Evolutionary conservation across 2,113 vertebrate genomes (phyloP), one percentile per base, ranked within the genome.

Genomic region (Pelvicachromis taeniatus): DNA sequence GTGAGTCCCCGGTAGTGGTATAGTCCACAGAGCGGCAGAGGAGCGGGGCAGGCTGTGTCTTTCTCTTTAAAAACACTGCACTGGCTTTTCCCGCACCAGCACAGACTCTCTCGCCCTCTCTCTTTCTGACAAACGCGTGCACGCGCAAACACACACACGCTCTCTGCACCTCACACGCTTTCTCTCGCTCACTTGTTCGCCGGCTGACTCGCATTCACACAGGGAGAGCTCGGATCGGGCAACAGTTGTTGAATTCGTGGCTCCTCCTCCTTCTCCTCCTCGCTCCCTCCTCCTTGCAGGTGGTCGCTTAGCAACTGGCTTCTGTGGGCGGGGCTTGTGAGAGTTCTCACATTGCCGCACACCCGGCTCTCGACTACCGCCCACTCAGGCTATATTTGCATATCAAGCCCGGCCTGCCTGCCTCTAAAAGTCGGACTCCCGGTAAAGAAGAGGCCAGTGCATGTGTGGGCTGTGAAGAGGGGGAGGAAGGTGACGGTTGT

Each of bases 181-280:
- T 70, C 21, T 86, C 79, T 79, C 70, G 50, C 45, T 50, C 45
- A 21, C 88, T 86, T 85, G 78, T 68, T 88, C 80, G 48, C 92
- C 89, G 86, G 87, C 85, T 90, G 85, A 89, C 86, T 93, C n/a
- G 45, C 87, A 83, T 86, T 91, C 92, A 91, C 90, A 91, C 91
- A 87, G 73, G 81, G 63, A 88, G 87, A 78, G 89, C 88, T 85
- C 90, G 55, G 91, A 92, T 92, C 92, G 87, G 94, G 94, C 95
- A 96, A 96, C 95, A 96, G 94, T 96, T 95, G 95, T 94, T 95
- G 94, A 91, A 90, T 87, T 89, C 87, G 91, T 78, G 78, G 94
- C 90, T 82, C 93, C 93, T 90, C 95, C 94, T 85, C 87, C 31
- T 65, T 40, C 61, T 61, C 31, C 16, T 61, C 9, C 2, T 3